phyloP scores from a whole-genome alignment of 2,888 invertebrate genomes.

The Mesorhabditis sp. region DNA sequence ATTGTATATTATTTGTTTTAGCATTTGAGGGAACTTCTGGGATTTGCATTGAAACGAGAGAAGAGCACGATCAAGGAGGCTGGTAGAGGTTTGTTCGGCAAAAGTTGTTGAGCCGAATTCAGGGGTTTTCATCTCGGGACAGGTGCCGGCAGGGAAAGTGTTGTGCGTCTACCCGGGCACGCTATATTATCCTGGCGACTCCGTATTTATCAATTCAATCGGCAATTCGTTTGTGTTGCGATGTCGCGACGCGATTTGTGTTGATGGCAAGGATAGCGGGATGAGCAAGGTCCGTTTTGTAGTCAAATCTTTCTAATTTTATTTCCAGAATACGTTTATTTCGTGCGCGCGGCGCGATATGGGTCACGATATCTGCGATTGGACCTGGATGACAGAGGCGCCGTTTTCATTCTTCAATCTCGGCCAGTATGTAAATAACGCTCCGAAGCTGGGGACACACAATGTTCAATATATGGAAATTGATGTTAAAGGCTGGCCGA shows the following conservation, averaged over 20 bases:
- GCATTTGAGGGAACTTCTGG: background rate
- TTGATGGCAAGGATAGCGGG: background rate
- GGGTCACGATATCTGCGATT: background rate
- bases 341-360: slow-evolving; percentile 3
- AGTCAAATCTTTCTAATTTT: background rate
- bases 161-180: background rate
- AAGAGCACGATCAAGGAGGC: slow-evolving; percentile 1
- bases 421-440: slow-evolving; percentile 4
- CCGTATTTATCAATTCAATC: background rate
- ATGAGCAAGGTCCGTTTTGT: background rate
- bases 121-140: background rate
- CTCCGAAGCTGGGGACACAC: background rate
- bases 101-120: background rate
- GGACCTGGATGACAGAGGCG: background rate
- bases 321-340: background rate
- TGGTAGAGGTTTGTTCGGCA: background rate
- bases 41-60: background rate
- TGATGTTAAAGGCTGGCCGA: background rate
- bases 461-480: slow-evolving; percentile 1
- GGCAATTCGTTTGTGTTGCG: slow-evolving; percentile 1
- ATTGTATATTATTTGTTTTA: background rate
- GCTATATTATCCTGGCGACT: background rate
- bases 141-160: background rate
- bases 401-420: slow-evolving; percentile 4
- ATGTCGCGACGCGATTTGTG: background rate